phyloP scores from a whole-genome alignment of 2,888 invertebrate genomes.

The Osmoderma eremita region DNA sequence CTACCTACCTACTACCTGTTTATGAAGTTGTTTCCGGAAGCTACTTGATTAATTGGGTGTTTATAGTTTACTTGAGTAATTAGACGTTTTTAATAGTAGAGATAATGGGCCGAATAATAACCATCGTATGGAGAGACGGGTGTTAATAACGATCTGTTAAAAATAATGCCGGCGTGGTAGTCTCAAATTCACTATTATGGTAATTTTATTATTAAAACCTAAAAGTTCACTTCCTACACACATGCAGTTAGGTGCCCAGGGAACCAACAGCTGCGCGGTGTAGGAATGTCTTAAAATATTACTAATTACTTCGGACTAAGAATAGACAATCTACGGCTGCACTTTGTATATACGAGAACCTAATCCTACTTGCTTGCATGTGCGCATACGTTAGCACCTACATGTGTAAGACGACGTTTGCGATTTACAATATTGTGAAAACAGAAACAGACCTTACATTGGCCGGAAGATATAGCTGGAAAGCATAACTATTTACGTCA shows the following conservation, averaged over 20 bases:
- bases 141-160: conserved; percentile 24
- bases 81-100: not conserved
- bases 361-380: too few species aligned
- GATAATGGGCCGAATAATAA: conserved; percentile 15
- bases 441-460: conserved; percentile 40
- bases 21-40: too few species aligned
- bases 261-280: conserved; percentile 33
- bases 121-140: conserved; percentile 13
- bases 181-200: conserved; percentile 27
- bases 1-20: too few species aligned
- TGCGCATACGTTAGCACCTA: conserved; percentile 9
- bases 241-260: conserved; percentile 1
- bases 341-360: conserved; percentile 26
- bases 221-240: conserved; percentile 34
- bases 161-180: conserved; percentile 26
- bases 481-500: conserved; percentile 34
- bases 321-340: conserved; percentile 34
- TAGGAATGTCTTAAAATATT: conserved; percentile 48
- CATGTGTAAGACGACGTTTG: conserved; percentile 42
- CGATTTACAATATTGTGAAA: conserved; percentile 51
- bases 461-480: conserved; percentile 41
- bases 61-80: not conserved
- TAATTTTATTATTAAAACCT: conserved; percentile 30
- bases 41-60: not conserved
- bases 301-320: conserved; percentile 48